phyloP scores from a whole-genome alignment of 2,113 vertebrate species.

The Mormoops blainvillei region DNA sequence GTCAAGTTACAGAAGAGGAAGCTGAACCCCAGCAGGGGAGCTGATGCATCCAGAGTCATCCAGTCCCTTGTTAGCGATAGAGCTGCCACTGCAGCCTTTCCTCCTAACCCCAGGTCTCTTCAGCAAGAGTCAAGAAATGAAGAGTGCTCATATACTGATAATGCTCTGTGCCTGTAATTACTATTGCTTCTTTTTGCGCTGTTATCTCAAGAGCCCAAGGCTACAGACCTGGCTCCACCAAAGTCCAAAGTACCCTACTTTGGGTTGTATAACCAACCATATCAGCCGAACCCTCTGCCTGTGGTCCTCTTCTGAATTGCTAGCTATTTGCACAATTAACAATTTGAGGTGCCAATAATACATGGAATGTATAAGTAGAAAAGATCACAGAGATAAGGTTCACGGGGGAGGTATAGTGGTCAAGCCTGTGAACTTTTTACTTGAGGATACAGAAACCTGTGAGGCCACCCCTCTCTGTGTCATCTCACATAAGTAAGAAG shows the following conservation, averaged over 20 bases:
- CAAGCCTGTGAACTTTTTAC: conserved; percentile 2
- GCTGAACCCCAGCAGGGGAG: background rate
- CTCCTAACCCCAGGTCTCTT: background rate
- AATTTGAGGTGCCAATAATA: conserved; percentile 21
- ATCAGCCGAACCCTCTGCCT: conserved; percentile 17
- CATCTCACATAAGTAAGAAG: background rate
- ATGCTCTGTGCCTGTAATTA: background rate
- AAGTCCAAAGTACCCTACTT: conserved; percentile 57
- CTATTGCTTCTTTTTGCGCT: background rate
- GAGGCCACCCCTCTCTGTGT: background rate
- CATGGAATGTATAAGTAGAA: background rate
- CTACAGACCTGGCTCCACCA: background rate
- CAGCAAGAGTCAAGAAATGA: background rate
- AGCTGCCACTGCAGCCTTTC: background rate
- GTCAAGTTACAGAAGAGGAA: background rate
- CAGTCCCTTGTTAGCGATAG: background rate
- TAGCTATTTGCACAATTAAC: conserved; percentile 52
- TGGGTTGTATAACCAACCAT: conserved; percentile 29
- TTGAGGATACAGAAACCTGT: background rate
- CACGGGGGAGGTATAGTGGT: background rate
- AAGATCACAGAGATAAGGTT: conserved; percentile 6
- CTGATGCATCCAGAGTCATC: background rate
- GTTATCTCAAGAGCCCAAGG: background rate
- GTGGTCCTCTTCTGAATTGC: background rate
- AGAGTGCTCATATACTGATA: background rate